Base-by-base conservation (phyloP, 2,113 vertebrate species). In the Oxyruncus cristatus region DNA sequence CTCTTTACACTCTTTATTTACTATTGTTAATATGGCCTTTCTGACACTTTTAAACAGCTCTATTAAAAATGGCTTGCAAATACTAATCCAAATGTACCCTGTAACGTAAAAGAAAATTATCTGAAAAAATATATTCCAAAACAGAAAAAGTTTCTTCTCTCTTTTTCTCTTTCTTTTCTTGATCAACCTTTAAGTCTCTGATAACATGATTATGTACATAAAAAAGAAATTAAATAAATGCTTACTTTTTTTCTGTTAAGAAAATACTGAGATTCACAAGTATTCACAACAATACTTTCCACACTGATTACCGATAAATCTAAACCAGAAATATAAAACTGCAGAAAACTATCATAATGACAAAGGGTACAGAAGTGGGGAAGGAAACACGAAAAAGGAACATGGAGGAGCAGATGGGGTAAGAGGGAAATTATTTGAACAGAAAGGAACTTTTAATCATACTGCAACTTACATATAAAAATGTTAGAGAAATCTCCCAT, bases 21-120 rank as follows among this genome's bases (percentile, higher is more conserved):
- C 33, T 67, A 67, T 80, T 81, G 37, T 76, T 95, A 94, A 88
- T 91, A 75, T 90, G 46, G 9, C 95, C 8, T 85, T 96, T 85
- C 58, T 87, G 80, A 71, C n/a, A 85, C 10, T 35, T 58, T 70
- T 91, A 85, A 86, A 39, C 30, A 88, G 52, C 49, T 95, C 65
- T 76, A 17, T 66, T 95, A 74, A 93, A 94, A 96, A 59, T 9
- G 73, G 12, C n/a, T 74, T 75, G 42, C 67, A 96, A 88, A 90
- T 46, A 77, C 35, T 85, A 94, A 86, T 88, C 71, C 50, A 71
- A 66, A 85, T 78, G 23, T 67, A 42, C 3, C 2, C 44, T 44
- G 16, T 47, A 80, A 66, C 58, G 21, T n/a, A 62, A 80, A 71
- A 85, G 2, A 94, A 91, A 85, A 68, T 26, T 12, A 13, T 33